Conservation (phyloP, 2,888 invertebrate genomes). For the Andrena haemorrhoa region DNA sequence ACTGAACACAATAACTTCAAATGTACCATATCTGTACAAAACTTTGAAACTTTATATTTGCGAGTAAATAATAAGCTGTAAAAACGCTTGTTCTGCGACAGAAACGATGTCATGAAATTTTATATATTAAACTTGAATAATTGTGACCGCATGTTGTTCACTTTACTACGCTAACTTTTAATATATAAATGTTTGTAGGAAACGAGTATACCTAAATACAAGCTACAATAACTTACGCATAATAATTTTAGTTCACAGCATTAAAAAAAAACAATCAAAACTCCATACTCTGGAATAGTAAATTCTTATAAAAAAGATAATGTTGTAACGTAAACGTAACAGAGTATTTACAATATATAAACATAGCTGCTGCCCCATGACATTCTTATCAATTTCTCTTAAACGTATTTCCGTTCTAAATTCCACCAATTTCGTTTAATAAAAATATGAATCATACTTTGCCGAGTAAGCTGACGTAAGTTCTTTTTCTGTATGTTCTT, state of each 20-base stretch:
- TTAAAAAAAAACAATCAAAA: slow-evolving; percentile 12
- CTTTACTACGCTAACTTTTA: slow-evolving; percentile 8
- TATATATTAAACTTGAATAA: slow-evolving; percentile 34
- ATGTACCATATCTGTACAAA: slow-evolving; percentile 32
- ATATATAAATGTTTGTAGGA: slow-evolving; percentile 36
- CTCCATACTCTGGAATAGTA: slow-evolving; percentile 8
- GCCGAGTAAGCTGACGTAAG: slow-evolving; percentile 53
- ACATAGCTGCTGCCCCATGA: not conserved
- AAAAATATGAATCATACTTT: slow-evolving; percentile 60
- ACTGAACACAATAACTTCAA: slow-evolving; percentile 20
- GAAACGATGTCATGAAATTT: slow-evolving; percentile 14
- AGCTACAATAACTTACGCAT: not conserved
- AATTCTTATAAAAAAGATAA: slow-evolving; percentile 12
- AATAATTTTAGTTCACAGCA: slow-evolving; percentile 20
- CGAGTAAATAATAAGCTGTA: slow-evolving; percentile 11
- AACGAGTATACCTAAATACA: slow-evolving; percentile 22
- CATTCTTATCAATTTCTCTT: slow-evolving; percentile 11
- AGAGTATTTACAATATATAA: slow-evolving; percentile 51
- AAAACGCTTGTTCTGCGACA: not conserved
- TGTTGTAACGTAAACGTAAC: not conserved
- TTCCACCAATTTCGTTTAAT: slow-evolving; percentile 16
- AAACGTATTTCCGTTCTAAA: slow-evolving; percentile 3
- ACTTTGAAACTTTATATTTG: slow-evolving; percentile 10
- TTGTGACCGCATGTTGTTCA: slow-evolving; percentile 11
- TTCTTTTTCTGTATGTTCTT: slow-evolving; percentile 90